Evolutionary conservation across 2,113 vertebrate genomes (phyloP), one percentile per base, ranked within the genome.

Genomic region (Aphyosemion australe): DNA sequence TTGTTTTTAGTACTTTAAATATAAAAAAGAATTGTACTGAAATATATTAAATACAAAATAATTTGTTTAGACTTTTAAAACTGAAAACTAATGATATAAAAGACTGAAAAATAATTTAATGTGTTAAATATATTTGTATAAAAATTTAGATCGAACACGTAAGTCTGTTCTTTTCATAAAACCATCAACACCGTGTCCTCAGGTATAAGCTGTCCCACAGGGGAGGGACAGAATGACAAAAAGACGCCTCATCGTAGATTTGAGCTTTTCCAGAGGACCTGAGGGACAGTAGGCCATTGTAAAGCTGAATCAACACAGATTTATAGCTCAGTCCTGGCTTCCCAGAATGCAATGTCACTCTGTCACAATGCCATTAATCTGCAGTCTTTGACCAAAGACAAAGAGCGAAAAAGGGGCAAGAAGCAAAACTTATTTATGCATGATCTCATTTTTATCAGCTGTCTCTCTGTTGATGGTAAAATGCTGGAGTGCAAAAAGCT

Each of bases 331-430:
- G 80, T 84, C 60, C 67, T 14, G 45, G 26, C 78, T 89, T 89
- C 88, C 89, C 88, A 91, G 88, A 90, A 91, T 89, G 88, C 87
- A 88, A 77, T 82, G 86, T 89, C 76, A 87, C 77, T 85, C 75
- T 78, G 84, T 85, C 87, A 86, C 64, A 12, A 53, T 45, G 32
- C 75, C 86, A 85, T 92, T 79, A 90, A 90, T 88, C 83, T 88
- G 79, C 45, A 62, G 78, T 70, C 46, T 77, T 74, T 76, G 73
- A 81, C 78, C 58, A 68, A 77, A 79, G 58, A 84, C 46, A 56
- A 78, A 74, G 49, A 69, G 41, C 54, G 10, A 15, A 69, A 86
- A 78, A 12, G 72, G 34, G 50, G 41, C 56, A 58, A 47, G 55
- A 48, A 66, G 55, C 8, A 47, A 69, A 43, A 55, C 72, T 79